phyloP scores from a whole-genome alignment of 2,888 invertebrate genomes.

The Plebejus argus region DNA sequence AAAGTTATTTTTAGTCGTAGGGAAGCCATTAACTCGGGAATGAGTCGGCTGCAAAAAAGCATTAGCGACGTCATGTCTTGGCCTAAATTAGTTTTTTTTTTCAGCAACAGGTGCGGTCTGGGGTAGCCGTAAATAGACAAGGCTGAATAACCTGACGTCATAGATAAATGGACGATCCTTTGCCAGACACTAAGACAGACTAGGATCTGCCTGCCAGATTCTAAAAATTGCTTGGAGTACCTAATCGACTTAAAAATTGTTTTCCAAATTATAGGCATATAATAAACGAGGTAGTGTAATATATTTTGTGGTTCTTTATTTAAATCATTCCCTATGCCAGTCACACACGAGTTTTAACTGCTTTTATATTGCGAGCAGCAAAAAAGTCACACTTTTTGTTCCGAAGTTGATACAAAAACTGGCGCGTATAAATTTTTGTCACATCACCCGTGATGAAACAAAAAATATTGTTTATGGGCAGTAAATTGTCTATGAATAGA shows the following conservation, averaged over 20 bases:
- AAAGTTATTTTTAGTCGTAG: constrained; percentile 7
- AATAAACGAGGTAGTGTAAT: neutral
- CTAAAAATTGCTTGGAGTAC: neutral
- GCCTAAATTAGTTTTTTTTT: constrained; percentile 26
- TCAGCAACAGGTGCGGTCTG: constrained; percentile 26
- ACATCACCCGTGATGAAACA: neutral
- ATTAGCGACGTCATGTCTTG: constrained; percentile 22
- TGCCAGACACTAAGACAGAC: constrained; percentile 4
- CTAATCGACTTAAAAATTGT: neutral
- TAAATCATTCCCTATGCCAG: neutral
- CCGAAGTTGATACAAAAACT: constrained; percentile 14
- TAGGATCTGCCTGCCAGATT: neutral
- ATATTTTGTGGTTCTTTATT: neutral
- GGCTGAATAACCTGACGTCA: constrained; percentile 10
- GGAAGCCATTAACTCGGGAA: constrained; percentile 21
- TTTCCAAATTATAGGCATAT: neutral
- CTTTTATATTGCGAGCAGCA: neutral
- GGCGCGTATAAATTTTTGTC: neutral
- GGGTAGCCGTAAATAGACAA: constrained; percentile 15
- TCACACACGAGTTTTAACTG: neutral
- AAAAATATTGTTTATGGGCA: constrained; percentile 39
- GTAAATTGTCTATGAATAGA: constrained; percentile 48
- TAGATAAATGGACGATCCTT: neutral
- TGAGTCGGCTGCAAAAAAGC: constrained; percentile 15
- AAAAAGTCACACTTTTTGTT: constrained; percentile 8